Evolutionary conservation across 2,888 invertebrate species (phyloP).

Genomic region (Drosophila stalkeri): DNA sequence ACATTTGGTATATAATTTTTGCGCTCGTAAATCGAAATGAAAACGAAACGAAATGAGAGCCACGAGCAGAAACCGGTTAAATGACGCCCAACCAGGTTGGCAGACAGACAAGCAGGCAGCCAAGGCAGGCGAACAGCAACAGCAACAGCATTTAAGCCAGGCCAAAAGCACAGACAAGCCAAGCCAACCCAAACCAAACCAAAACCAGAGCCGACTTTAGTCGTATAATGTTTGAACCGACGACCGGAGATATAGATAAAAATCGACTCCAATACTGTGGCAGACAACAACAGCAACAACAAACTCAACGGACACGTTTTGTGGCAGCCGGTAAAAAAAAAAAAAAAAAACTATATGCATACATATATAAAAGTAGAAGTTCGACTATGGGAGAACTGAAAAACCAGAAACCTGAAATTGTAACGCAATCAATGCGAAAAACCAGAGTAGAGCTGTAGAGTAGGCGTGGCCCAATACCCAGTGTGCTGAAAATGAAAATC

Average conservation of each 20-base stretch:
- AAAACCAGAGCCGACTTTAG: conserved; percentile 51
- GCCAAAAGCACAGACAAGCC: conserved; percentile 34
- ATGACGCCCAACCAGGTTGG: conserved; percentile 52
- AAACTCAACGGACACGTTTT: conserved; percentile 74
- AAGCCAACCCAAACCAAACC: conserved; percentile 28
- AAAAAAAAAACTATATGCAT: conserved; percentile 29
- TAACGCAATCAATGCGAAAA: conserved; percentile 81
- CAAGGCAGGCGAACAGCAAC: conserved; percentile 36
- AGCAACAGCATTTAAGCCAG: conserved; percentile 52
- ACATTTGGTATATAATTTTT: conserved; percentile 73
- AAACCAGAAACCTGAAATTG: conserved; percentile 74
- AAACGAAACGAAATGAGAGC: conserved; percentile 75
- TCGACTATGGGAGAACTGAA: conserved; percentile 59
- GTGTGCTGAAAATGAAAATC: conserved; percentile 78
- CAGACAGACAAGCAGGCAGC: conserved; percentile 27
- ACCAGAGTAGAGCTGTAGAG: conserved; percentile 41
- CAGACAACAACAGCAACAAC: conserved; percentile 51
- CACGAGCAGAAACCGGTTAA: conserved; percentile 62
- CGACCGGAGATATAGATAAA: conserved; percentile 77
- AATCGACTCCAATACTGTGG: conserved; percentile 72
- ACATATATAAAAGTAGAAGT: conserved; percentile 59
- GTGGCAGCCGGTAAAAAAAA: conserved; percentile 74
- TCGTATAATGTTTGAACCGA: conserved; percentile 60
- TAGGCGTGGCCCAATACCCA: conserved; percentile 58
- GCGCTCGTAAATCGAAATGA: conserved; percentile 80